Base-by-base conservation (phyloP, 2,888 invertebrate species). In the Nipponacmea schrenckii region DNA sequence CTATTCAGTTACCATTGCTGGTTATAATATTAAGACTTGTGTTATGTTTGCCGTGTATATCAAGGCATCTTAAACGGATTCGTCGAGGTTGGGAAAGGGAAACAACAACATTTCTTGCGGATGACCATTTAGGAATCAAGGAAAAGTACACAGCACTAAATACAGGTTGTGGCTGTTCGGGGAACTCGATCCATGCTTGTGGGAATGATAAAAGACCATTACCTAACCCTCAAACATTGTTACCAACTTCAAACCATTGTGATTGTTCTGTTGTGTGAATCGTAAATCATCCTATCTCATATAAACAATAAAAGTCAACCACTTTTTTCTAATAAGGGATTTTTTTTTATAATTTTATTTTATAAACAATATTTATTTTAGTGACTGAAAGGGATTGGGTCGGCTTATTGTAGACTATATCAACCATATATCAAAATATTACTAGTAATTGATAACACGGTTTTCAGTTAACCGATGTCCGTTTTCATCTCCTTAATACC, bases 11-110 rank as follows among this genome's bases (percentile, higher is more conserved):
- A 7, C 84, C 85, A 8, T 72, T 78, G 56, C 65, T 81, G 10
- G 83, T 82, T 0, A 45, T 84, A 14, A 20, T 80, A 26, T 70
- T 81, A n/a, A 81, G 79, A 64, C 24, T 84, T 7, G 14, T 80
- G 1, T 73, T 83, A 20, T 64, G 76, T 8, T 48, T 82, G 12
- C 85, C 85, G 10, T 81, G 82, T 62, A 45, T 83, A 0, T 71
- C 72, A 20, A 73, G 66, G 10, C 78, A 81, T 63, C 74, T 85
- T 0, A 67, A 68, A 62, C 78, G 78, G 62, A 81, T 85, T 56
- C 73, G 84, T 7, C 79, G 74, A 24, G 85, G 85, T 0, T 84
- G 83, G 83, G 84, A 84, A 66, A 72, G 83, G 20, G 44, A 70
- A 10, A 10, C 56, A 24, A 56, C 56, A 4, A 56, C n/a, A 24